Base-by-base conservation (phyloP, 2,113 vertebrate genomes). In the Pelobates fuscus region DNA sequence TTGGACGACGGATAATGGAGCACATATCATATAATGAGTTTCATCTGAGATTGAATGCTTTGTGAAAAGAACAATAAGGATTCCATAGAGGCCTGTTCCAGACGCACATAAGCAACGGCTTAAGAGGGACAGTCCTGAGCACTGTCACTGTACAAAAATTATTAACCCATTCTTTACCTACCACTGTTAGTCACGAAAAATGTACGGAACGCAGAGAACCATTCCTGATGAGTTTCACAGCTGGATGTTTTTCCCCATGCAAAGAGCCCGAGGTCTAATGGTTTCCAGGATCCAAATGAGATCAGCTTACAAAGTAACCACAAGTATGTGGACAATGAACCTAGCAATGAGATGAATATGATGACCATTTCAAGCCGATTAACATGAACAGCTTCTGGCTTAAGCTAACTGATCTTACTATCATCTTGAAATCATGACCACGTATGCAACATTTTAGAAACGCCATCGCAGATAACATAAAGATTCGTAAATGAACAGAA, bases 241-340 rank as follows among this genome's bases (percentile, higher is more conserved):
- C 73, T 77, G 73, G 73, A 25, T 44, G 44, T 77, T 61, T 77
- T 68, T 63, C 55, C 73, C 27, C 60, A 67, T 54, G 54, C 24
- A 54, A 77, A 37, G 67, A 63, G 55, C 43, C 55, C 41, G 44
- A 64, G 64, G 73, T 77, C 61, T 77, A 77, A 77, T 67, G 65
- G 57, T 68, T 77, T 77, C 64, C 73, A 77, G 55, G 54, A 77
- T 61, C 73, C 64, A 68, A 77, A 68, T 77, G 43, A 68, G 55
- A 77, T 77, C 73, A 76, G 64, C 57, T 77, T 77, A 68, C 73
- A 77, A 77, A 77, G 73, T 54, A 77, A 68, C 73, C 73, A 52
- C 73, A 77, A 61, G 12, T 77, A 77, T 77, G 37, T 61, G 73
- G 64, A 77, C 73, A 68, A 61, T 60, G 41, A 68, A 43, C 52